These are phyloP conservation scores for Brienomyrus brachyistius DNA, from an alignment of 2,113 vertebrate species.

Conservation along the genomic window DNA sequence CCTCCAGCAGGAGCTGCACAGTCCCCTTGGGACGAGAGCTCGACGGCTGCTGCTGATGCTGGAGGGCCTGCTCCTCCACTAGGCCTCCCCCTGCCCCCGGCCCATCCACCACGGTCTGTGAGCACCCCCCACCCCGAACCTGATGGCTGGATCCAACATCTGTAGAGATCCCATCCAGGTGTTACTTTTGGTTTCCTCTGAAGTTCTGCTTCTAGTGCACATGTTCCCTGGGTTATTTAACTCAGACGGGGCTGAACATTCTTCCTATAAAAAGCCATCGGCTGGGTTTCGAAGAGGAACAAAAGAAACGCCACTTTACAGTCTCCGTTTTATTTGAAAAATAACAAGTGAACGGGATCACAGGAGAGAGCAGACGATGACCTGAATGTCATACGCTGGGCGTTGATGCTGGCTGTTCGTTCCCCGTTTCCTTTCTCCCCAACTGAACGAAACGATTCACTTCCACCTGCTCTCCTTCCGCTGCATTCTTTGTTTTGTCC, in stretches of 20 bases:
- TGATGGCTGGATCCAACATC: not conserved
- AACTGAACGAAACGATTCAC: not conserved
- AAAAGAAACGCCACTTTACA: not conserved
- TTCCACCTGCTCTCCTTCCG: not conserved
- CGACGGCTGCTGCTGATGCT: slow-evolving; percentile 94
- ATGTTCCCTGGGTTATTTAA: not conserved
- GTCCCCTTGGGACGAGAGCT: slow-evolving; percentile 72
- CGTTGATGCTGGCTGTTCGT: not conserved
- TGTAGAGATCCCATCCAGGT: not conserved
- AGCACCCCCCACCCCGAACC: not conserved
- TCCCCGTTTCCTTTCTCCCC: not conserved
- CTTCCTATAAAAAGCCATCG: not conserved
- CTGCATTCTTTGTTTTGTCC: not conserved
- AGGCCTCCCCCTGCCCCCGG: slow-evolving; percentile 30
- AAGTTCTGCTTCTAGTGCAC: not conserved
- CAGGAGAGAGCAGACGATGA: not conserved
- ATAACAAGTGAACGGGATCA: not conserved
- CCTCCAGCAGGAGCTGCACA: slow-evolving; percentile 84
- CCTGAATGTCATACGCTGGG: not conserved
- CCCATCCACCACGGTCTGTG: not conserved
- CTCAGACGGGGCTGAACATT: not conserved
- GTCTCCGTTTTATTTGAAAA: not conserved
- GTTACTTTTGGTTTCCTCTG: not conserved
- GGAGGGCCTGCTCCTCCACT: slow-evolving; percentile 83
- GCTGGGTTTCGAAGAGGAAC: not conserved